phyloP scores from a whole-genome alignment of 1,140 invertebrate species.

The Sinella curviseta region DNA sequence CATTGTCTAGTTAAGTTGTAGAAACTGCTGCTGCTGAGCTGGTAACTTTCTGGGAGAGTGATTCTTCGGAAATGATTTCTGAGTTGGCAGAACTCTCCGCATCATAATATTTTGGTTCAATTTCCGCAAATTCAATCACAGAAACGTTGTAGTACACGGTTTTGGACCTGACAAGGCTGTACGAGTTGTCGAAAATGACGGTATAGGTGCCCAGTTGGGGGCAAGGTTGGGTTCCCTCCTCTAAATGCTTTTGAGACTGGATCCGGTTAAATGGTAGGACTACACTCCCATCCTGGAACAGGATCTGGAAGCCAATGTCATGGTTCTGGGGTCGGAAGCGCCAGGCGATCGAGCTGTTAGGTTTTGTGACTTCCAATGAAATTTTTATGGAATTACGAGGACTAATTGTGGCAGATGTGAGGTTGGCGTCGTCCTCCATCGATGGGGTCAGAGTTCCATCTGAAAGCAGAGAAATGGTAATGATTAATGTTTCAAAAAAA shows the following conservation, averaged over 20 bases:
- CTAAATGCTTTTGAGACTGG: slow-evolving; percentile 22
- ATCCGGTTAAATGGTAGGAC: slow-evolving; percentile 14
- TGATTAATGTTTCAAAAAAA: too few species aligned
- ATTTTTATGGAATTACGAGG: slow-evolving; percentile 12
- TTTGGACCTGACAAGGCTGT: slow-evolving; percentile 25
- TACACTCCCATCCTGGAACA: not conserved
- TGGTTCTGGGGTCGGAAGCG: slow-evolving; percentile 19
- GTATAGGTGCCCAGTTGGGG: slow-evolving; percentile 10
- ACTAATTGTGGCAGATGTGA: not conserved
- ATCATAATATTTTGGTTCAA: not conserved
- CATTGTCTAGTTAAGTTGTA: too few species aligned
- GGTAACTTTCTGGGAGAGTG: too few species aligned
- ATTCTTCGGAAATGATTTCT: too few species aligned
- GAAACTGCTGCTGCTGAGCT: too few species aligned
- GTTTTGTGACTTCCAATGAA: not conserved
- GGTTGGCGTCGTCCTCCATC: not conserved
- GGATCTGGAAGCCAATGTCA: slow-evolving; percentile 33
- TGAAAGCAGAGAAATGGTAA: too few species aligned
- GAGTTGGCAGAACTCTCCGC: too few species aligned
- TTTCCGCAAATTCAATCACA: slow-evolving; percentile 1
- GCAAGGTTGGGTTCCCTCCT: slow-evolving; percentile 11
- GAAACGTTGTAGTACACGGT: slow-evolving; percentile 6
- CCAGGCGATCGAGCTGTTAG: not conserved
- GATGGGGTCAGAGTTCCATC: not conserved
- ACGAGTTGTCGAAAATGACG: slow-evolving; percentile 35